Conservation (phyloP, 30 jellyfish, hydroid and myxozoan genomes). For the Cassiopea xamachana region DNA sequence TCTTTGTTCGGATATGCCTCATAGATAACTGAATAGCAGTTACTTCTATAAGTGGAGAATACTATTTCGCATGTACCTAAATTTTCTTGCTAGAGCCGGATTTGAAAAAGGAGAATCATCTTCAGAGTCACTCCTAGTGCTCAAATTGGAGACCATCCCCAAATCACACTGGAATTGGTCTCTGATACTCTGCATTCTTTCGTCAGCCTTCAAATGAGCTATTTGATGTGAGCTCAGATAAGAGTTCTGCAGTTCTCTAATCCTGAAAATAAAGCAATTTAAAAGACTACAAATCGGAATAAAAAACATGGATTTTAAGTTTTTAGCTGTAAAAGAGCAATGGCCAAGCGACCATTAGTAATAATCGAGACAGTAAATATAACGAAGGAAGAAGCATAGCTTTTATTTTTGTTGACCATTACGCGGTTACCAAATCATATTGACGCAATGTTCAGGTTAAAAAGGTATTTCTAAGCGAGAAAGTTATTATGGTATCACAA, state of each 20-base stretch:
- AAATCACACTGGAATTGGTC: slow-evolving; percentile 41
- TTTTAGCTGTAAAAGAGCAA: too few species aligned
- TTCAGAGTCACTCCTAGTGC: slow-evolving; percentile 24
- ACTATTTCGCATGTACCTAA: neutral
- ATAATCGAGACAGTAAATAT: too few species aligned
- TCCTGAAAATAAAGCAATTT: slow-evolving; percentile 4
- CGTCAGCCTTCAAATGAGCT: slow-evolving; percentile 66
- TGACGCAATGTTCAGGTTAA: too few species aligned
- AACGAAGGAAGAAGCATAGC: too few species aligned
- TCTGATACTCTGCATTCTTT: slow-evolving; percentile 37
- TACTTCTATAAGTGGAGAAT: too few species aligned
- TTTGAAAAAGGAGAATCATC: slow-evolving; percentile 53
- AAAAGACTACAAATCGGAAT: neutral
- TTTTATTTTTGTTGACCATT: too few species aligned
- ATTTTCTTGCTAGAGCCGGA: slow-evolving; percentile 51
- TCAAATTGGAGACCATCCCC: slow-evolving; percentile 16
- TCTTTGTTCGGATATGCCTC: too few species aligned
- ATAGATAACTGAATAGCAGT: too few species aligned
- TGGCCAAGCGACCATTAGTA: too few species aligned
- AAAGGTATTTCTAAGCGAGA: neutral
- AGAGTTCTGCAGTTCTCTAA: slow-evolving; percentile 18
- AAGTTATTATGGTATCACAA: neutral
- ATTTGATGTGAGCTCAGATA: slow-evolving; percentile 71
- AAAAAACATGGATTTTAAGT: too few species aligned
- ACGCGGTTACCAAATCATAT: too few species aligned